phyloP scores from a whole-genome alignment of 2,888 invertebrate species.

The Pilophorus perplexus region DNA sequence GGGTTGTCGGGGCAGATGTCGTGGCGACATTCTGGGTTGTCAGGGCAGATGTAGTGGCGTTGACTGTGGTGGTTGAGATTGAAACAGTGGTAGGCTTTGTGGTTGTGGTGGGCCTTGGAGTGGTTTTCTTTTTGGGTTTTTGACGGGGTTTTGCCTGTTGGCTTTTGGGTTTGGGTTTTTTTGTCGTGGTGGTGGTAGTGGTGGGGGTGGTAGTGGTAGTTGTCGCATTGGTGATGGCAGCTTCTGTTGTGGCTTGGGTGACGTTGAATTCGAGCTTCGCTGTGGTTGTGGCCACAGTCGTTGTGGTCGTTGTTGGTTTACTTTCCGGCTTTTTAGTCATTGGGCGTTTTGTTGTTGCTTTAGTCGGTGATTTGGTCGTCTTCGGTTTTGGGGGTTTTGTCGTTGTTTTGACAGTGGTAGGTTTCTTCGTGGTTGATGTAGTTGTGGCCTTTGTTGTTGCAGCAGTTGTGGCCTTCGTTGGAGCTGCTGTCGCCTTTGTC shows the following conservation, averaged over 20 bases:
- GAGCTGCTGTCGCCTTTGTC: too few species aligned
- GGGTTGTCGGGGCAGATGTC: neutral
- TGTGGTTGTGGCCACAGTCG: slow-evolving; percentile 23
- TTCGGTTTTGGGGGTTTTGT: slow-evolving; percentile 49
- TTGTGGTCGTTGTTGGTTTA: slow-evolving; percentile 34
- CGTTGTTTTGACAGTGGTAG: slow-evolving; percentile 54
- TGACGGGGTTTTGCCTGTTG: slow-evolving; percentile 1
- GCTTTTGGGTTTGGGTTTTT: slow-evolving; percentile 47
- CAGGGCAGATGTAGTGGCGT: slow-evolving; percentile 23
- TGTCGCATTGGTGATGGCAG: neutral
- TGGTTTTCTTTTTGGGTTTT: slow-evolving; percentile 26
- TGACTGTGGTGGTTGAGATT: slow-evolving; percentile 14
- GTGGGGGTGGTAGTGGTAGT: slow-evolving; percentile 45
- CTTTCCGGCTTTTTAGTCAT: slow-evolving; percentile 34
- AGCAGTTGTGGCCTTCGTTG: slow-evolving; percentile 53
- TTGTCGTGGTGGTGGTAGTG: slow-evolving; percentile 53
- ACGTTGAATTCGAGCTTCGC: neutral
- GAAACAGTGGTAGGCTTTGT: slow-evolving; percentile 15
- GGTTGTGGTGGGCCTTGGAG: slow-evolving; percentile 29
- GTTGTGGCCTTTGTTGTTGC: slow-evolving; percentile 3
- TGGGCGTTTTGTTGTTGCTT: slow-evolving; percentile 33
- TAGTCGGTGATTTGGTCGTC: slow-evolving; percentile 36
- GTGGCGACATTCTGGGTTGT: too few species aligned
- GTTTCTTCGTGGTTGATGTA: slow-evolving; percentile 44
- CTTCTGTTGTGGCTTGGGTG: neutral